Conservation (phyloP, 2,888 invertebrate species). For the Stegophylla sp. region DNA sequence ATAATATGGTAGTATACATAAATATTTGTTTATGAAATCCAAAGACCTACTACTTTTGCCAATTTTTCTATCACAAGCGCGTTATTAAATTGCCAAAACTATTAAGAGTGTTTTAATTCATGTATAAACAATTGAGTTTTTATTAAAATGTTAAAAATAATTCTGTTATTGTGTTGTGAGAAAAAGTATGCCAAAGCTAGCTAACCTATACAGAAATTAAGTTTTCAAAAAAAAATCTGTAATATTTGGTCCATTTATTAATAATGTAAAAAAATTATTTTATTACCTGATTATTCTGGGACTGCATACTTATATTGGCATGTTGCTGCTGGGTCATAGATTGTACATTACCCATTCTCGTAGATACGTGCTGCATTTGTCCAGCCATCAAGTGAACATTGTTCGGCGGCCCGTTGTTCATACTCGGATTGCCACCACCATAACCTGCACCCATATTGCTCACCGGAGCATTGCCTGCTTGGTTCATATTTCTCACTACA, state of each 20-base stretch:
- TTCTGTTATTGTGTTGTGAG: not conserved
- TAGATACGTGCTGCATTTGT: constrained; percentile 54
- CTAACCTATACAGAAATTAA: too few relatives aligned
- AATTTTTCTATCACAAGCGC: not conserved
- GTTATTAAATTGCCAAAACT: constrained; percentile 4
- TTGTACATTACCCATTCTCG: constrained; percentile 30
- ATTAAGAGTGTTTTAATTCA: constrained; percentile 1
- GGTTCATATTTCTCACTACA: constrained; percentile 49
- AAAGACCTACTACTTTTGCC: not conserved
- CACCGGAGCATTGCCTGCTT: constrained; percentile 15
- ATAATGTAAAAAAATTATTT: not conserved
- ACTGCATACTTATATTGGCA: constrained; percentile 51
- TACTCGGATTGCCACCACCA: constrained; percentile 32
- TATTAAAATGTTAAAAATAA: not conserved
- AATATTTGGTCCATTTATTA: too few relatives aligned
- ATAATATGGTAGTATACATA: not conserved
- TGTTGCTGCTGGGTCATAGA: constrained; percentile 46
- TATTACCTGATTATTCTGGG: constrained; percentile 54
- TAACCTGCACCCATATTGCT: constrained; percentile 33
- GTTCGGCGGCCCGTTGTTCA: constrained; percentile 28
- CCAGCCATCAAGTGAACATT: constrained; percentile 52
- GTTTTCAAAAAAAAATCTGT: too few relatives aligned
- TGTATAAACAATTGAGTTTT: not conserved
- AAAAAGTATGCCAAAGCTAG: not conserved
- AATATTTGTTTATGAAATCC: not conserved